phyloP scores from a whole-genome alignment of 2,888 invertebrate genomes.

The Rapana venosa region DNA sequence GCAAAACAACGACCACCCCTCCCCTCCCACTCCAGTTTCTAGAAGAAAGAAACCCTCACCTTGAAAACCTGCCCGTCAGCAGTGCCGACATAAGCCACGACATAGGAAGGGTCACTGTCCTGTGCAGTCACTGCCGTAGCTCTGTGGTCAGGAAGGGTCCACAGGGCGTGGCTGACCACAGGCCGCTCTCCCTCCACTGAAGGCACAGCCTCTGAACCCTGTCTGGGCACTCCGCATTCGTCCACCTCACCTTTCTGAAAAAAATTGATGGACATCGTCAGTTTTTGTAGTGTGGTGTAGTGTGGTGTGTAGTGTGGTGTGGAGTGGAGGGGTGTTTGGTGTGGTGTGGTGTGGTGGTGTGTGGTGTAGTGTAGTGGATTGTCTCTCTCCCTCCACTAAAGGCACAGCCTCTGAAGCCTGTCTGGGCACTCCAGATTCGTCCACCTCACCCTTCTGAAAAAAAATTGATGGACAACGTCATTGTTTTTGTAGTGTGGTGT shows the following conservation, averaged over 20 bases:
- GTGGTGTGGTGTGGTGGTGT: too few species aligned
- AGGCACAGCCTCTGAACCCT: conserved; percentile 54
- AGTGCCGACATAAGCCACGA: conserved; percentile 97
- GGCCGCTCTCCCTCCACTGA: conserved; percentile 93
- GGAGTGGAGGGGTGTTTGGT: too few species aligned
- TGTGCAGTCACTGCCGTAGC: conserved; percentile 95
- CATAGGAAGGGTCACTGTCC: conserved; percentile 91
- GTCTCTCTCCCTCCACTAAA: conserved; percentile 88
- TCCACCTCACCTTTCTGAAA: conserved; percentile 59
- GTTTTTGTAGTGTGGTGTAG: too few species aligned
- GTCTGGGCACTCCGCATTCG: conserved; percentile 58
- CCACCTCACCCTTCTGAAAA: conserved; percentile 57
- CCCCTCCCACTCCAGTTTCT: too few species aligned
- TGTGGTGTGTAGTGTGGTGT: too few species aligned
- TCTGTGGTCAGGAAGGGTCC: conserved; percentile 86
- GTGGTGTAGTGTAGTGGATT: too few species aligned
- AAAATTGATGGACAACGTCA: not conserved
- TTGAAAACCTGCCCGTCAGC: conserved; percentile 94
- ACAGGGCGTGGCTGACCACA: conserved; percentile 90
- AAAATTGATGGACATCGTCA: not conserved
- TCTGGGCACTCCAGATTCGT: conserved; percentile 59
- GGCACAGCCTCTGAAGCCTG: conserved; percentile 55
- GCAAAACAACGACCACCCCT: too few species aligned
- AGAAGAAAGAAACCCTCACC: conserved; percentile 79
- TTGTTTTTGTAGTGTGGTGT: too few species aligned